Base-by-base conservation (phyloP, 2,888 invertebrate species). In the Ormyrus pomaceus region DNA sequence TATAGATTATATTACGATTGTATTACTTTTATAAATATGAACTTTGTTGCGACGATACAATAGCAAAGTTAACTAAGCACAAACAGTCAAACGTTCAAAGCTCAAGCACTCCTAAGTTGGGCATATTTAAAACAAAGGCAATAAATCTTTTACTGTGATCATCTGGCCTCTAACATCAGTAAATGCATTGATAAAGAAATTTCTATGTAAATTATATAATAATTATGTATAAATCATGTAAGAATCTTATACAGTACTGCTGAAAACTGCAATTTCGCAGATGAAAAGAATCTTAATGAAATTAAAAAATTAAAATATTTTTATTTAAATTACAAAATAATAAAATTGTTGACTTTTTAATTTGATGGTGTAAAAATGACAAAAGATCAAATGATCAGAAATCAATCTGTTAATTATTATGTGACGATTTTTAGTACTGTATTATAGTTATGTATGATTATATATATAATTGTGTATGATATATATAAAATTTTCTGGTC, bases 141-240 rank as follows among this genome's bases (percentile, higher is more conserved):
- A 81, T 81, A 81, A 78, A 68, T 79, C 68, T 81, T 75, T 79
- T 81, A 81, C 75, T 81, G 81, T 81, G 78, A 81, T 76, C 46
- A 72, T 76, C 78, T 79, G 81, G 81, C 78, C 81, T 78, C 78
- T 79, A 55, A 58, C 66, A 75, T 72, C 72, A 80, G 10, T 13
- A 69, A 74, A 70, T 59, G 45, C 68, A 75, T 53, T 65, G 65
- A 53, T 64, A 50, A 62, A 77, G 53, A 69, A 77, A 73, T 55
- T 77, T 81, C 13, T 74, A 71, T 64, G 65, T 74, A 81, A 70
- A 74, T 74, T 71, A 77, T 73, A 73, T 76, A 62, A 19, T 48
- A 9, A 64, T 74, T 70, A 78, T 75, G 50, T 71, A 69, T 61
- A 62, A 73, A 81, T 73, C 73, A 62, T 66, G 53, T 56, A 62